Base-by-base conservation (phyloP, 2,888 invertebrate genomes). In the Odontocerum albicorne region DNA sequence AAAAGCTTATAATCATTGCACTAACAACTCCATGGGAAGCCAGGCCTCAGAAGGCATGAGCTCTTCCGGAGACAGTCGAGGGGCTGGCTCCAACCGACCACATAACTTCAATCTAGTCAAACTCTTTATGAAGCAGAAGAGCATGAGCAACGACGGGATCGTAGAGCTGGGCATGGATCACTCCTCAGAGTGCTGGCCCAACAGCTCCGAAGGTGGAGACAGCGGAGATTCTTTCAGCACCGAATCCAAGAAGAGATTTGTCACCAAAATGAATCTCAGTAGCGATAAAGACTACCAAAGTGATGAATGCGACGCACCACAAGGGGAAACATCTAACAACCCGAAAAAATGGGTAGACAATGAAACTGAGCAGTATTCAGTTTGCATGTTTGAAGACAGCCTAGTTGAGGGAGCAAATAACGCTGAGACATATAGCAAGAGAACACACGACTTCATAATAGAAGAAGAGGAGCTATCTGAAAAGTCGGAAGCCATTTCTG, bases 121-220 rank as follows among this genome's bases (percentile, higher is more conserved):
- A 71, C 77, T 92, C 62, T 93, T 92, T 68, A 92, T 93, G 81
- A 92, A 92, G 70, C 92, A 92, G 68, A 91, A 91, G 70, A 91
- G 90, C 69, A 84, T 84, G 74, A 89, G 90, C 62, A 86, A 85
- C 50, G 90, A 90, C 69, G 86, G 86, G 53, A 86, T 85, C 64
- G 79, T 83, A 64, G 83, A 84, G 53, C 72, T 78, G 15, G 84
- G 83, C 49, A 84, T 89, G 77, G 90, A 90, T 69, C 88, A 90
- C 62, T 82, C 90, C 36, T 89, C 89, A 1, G 86, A 90, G 64
- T 88, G 88, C 66, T 90, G 90, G 90, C 88, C 88, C 2, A 82
- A 80, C 15, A 83, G 82, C 63, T 80, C 80, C 52, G 84, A 84
- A 59, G 83, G 83, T 35, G 69, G 67, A 17, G 81, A 81, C 63